phyloP scores from a whole-genome alignment of 2,113 vertebrate genomes.

The Candoia aspera region DNA sequence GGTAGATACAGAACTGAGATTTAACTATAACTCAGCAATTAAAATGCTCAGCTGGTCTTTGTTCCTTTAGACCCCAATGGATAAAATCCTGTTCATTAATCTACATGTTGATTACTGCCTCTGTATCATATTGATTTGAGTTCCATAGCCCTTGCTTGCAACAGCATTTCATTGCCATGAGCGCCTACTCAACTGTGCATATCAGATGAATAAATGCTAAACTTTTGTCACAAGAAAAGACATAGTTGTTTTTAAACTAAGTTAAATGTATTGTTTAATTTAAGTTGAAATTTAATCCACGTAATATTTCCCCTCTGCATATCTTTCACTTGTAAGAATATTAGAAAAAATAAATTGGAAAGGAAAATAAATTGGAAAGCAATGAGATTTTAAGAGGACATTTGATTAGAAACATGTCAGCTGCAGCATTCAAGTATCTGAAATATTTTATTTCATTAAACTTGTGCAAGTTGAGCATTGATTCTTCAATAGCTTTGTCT shows the following conservation, averaged over 20 bases:
- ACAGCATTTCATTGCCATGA: conserved; percentile 59
- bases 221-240: conserved; percentile 52
- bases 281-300: not conserved
- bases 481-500: not conserved
- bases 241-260: not conserved
- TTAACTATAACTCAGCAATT: conserved; percentile 77
- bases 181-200: conserved; percentile 47
- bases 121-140: conserved; percentile 71
- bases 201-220: conserved; percentile 46
- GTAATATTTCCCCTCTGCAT: not conserved
- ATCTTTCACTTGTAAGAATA: not conserved
- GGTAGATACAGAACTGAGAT: conserved; percentile 75
- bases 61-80: conserved; percentile 70
- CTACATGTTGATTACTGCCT: conserved; percentile 76
- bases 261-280: conserved; percentile 3
- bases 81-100: conserved; percentile 75
- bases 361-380: not conserved
- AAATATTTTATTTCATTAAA: conserved; percentile 16
- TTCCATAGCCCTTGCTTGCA: conserved; percentile 61
- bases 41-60: conserved; percentile 78
- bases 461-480: not conserved
- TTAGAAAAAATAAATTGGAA: not conserved
- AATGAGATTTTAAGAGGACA: not conserved
- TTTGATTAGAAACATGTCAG: not conserved
- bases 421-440: not conserved